Conservation (phyloP, 1,140 invertebrate genomes). For the Parasteatoda tepidariorum region DNA sequence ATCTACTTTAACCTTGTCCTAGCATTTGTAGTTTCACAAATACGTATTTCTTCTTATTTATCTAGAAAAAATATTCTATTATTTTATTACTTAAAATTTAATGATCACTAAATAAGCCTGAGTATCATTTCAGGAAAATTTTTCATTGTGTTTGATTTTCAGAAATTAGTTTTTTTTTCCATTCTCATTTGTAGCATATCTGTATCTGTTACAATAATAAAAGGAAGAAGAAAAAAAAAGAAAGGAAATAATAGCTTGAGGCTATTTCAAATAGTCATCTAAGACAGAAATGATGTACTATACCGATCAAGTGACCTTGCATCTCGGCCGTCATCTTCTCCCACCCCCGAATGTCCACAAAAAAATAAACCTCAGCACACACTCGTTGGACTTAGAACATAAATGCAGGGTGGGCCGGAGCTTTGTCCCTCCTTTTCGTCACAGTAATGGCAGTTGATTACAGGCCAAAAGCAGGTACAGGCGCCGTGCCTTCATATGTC, state of each 20-base stretch:
- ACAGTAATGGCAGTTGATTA: constrained; percentile 58
- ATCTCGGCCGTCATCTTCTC: neutral
- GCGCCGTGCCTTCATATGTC: constrained; percentile 44
- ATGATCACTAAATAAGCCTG: too few species aligned
- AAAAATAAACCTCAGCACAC: constrained; percentile 11
- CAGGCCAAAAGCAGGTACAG: constrained; percentile 29
- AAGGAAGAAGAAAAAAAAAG: too few species aligned
- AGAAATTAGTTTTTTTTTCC: too few species aligned
- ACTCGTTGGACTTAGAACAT: constrained; percentile 37
- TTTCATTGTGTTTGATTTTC: too few species aligned
- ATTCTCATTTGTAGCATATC: too few species aligned
- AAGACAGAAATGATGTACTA: constrained; percentile 16
- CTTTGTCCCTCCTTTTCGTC: constrained; percentile 28
- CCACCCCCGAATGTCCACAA: constrained; percentile 50
- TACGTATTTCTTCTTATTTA: too few species aligned
- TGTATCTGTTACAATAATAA: too few species aligned
- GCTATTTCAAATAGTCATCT: constrained; percentile 14
- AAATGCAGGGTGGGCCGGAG: constrained; percentile 40
- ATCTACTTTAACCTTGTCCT: too few species aligned
- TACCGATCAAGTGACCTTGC: neutral
- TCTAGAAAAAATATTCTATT: too few species aligned
- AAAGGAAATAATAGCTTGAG: constrained; percentile 30
- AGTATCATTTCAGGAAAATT: too few species aligned
- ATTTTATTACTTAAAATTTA: too few species aligned
- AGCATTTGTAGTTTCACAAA: too few species aligned